Base-by-base conservation (phyloP, 2,797 vertebrate genomes). In the Cygnus olor region DNA sequence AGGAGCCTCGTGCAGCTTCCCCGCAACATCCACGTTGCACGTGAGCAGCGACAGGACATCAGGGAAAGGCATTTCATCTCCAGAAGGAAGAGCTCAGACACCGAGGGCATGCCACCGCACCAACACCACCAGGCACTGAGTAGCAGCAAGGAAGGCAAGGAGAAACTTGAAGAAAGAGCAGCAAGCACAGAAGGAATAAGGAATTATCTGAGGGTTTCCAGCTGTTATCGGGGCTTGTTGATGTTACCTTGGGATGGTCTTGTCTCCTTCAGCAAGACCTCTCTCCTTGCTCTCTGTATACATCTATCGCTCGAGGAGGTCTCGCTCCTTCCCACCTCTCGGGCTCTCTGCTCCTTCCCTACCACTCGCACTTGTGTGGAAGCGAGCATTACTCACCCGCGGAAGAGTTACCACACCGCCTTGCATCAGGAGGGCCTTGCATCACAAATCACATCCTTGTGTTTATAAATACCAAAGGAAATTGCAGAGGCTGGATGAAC, bases 391-490 rank as follows among this genome's bases (percentile, higher is more conserved):
- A 85, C 85, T 95, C 95, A 95, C 25, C 84, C 71, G 4, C 30
- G 40, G 70, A 72, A 51, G 58, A 64, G 64, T 88, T 53, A 19
- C 90, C 90, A 12, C 66, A 5, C 66, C 0, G 0, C 61, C 80
- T 38, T 77, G 76, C 54, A 45, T 10, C n/a, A 24, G 34, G 78
- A 68, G 28, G 12, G 34, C 91, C 80, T 94, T 36, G 49, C 91
- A 30, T 86, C 83, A 58, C 68, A 84, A 69, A 64, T 84, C 92
- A n/a, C 85, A 80, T 94, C 91, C 85, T 92, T 3, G 42, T 61
- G 71, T 90, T 96, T 94, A 88, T 90, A 93, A 94, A 96, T 88
- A 91, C 95, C 95, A 74, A 6, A 73, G 89, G 36, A 12, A 69
- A 86, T 66, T 57, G 92, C 83, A 88, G 89, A 57, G 90, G 83